Evolutionary conservation across 2,113 vertebrate species (phyloP), one percentile per base, ranked within the genome.

Genomic region (Poicephalus meyeri): DNA sequence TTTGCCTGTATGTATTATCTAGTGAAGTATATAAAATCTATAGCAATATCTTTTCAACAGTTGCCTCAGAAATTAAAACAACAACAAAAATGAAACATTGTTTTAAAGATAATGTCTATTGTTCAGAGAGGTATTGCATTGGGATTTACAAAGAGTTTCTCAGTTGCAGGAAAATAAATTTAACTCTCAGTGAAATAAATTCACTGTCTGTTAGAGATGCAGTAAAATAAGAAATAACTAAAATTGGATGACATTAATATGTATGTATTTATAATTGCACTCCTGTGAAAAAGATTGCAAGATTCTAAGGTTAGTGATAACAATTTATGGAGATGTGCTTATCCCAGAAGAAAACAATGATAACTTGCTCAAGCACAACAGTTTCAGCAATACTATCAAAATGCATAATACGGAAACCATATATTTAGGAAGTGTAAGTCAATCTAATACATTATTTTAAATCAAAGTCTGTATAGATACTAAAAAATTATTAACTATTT

Each of bases 241-340:
- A 91, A 96, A 94, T 77, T 77, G n/a, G 74, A 82, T 93, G 24
- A 33, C 72, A 95, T 94, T 91, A 97, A 94, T 96, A 97, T 82
- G 74, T 86, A 94, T 95, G 82, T 83, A 73, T 92, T 95, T 96
- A 89, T 94, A 97, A 95, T 85, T 85, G 63, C 33, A 82, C 73
- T 95, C 85, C 29, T 89, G 74, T 80, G 87, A 88, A 93, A 93
- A 74, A 85, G 13, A 81, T 82, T 87, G 49, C 55, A 81, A 82
- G 71, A 85, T 61, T 87, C 74, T 94, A 65, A 85, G 44, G 41
- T 80, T 88, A 85, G 85, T 61, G 58, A 47, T 92, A 87, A 73
- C 71, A 60, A 82, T 82, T 85, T 91, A 80, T 7, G 12, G 66
- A 91, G 60, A 68, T 41, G 13, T 73, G 56, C 14, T 85, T 80